These are phyloP conservation scores for Eupithecia tripunctaria DNA, from an alignment of 2,888 invertebrate species.

Conservation along the genomic window DNA sequence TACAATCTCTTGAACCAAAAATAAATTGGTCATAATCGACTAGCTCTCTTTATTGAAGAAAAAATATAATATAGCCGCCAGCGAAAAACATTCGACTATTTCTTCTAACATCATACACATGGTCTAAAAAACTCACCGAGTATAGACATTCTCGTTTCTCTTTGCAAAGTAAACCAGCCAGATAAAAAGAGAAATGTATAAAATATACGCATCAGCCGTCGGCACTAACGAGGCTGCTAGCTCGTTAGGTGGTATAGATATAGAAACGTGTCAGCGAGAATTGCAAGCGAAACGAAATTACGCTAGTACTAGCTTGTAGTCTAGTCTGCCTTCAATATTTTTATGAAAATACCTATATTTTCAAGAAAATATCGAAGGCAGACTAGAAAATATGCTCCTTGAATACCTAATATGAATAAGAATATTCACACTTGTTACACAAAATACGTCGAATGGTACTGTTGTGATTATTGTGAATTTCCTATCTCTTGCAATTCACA, in stretches of 20 bases:
- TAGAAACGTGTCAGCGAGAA: conserved; percentile 14
- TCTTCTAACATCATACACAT: neutral
- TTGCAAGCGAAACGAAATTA: neutral
- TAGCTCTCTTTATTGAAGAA: neutral
- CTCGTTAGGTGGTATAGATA: conserved; percentile 51
- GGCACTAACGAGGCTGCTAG: conserved; percentile 52
- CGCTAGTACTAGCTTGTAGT: too few species aligned
- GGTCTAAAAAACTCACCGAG: neutral
- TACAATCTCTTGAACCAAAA: too few species aligned
- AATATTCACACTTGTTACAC: too few species aligned
- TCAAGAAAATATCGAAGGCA: neutral
- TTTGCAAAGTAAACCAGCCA: conserved; percentile 20
- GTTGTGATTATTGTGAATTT: too few species aligned
- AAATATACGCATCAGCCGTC: conserved; percentile 32
- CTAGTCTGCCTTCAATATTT: too few species aligned
- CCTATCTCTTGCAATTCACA: too few species aligned
- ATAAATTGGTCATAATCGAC: neutral
- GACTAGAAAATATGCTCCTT: neutral
- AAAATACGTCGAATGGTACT: too few species aligned
- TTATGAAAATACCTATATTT: too few species aligned
- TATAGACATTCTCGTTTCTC: conserved; percentile 23
- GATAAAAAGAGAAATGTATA: conserved; percentile 25
- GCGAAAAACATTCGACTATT: neutral
- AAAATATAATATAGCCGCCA: neutral
- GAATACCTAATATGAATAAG: too few species aligned